A percentile compares a stretch with the other conserved stretches of the same genome.
Conservation (phyloP, 2,888 invertebrate genomes). For the Graphium colonna region DNA sequence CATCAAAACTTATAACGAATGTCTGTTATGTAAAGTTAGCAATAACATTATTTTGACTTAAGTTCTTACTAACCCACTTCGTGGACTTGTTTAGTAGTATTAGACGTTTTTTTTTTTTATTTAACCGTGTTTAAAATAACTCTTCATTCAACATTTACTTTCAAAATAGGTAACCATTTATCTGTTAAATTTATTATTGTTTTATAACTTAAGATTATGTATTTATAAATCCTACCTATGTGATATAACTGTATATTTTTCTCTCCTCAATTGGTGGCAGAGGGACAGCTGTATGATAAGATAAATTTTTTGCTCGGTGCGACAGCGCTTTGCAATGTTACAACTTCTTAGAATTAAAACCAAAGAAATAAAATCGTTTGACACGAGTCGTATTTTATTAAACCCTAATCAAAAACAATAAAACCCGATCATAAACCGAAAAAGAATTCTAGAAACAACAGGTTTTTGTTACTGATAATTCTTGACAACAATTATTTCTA, state of each 20-base stretch:
- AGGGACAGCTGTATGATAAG: slow-evolving; percentile 18
- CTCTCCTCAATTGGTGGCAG: slow-evolving; percentile 15
- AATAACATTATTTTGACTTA: slow-evolving; percentile 6
- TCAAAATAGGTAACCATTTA: not conserved
- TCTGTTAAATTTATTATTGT: not conserved
- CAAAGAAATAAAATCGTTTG: slow-evolving; percentile 64
- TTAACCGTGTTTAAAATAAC: slow-evolving; percentile 10
- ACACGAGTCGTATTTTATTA: slow-evolving; percentile 36
- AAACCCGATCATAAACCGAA: too few species aligned
- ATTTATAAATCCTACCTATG: slow-evolving; percentile 19
- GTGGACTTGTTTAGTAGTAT: slow-evolving; percentile 11
- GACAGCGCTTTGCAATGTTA: slow-evolving; percentile 12
- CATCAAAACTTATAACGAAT: not conserved
- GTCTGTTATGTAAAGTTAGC: not conserved
- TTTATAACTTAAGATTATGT: slow-evolving; percentile 7
- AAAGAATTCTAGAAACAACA: too few species aligned
- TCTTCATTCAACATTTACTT: slow-evolving; percentile 9
- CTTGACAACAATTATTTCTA: too few species aligned
- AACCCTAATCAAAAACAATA: not conserved
- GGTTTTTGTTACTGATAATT: too few species aligned
- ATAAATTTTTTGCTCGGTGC: slow-evolving; percentile 17
- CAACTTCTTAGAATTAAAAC: slow-evolving; percentile 45
- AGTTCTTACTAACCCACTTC: slow-evolving; percentile 14
- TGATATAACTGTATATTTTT: slow-evolving; percentile 18
- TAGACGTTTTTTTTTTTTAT: slow-evolving; percentile 14